A percentile compares a stretch with the other conserved stretches of the same genome.
Evolutionary conservation across 2,888 invertebrate species (phyloP).

Genomic region (Iphiclides podalirius): DNA sequence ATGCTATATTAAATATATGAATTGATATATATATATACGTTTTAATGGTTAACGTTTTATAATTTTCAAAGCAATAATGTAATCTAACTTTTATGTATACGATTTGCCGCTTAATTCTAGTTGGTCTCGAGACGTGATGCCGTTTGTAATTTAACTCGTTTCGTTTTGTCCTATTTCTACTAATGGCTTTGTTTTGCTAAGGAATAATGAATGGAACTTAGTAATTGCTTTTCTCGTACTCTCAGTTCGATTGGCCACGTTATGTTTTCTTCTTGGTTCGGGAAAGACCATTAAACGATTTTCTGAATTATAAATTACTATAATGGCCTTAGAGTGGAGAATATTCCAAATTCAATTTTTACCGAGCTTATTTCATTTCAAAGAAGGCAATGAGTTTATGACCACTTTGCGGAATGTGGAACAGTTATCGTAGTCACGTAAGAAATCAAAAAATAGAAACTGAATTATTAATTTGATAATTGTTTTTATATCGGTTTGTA

Average conservation of each 20-base stretch:
- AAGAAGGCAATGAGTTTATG: not conserved
- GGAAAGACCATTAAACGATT: no score
- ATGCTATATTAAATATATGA: no score
- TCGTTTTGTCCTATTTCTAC: constrained; percentile 27
- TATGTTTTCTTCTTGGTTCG: no score
- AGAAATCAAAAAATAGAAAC: not conserved
- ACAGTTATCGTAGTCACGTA: not conserved
- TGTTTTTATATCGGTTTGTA: no score
- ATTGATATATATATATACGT: no score
- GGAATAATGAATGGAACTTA: constrained; percentile 29
- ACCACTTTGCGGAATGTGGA: not conserved
- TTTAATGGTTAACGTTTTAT: no score
- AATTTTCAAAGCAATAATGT: constrained; percentile 1
- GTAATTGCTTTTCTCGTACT: constrained; percentile 22
- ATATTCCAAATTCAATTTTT: constrained; percentile 5
- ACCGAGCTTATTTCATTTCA: not conserved
- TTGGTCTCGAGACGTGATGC: constrained; percentile 6
- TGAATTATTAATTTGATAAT: no score
- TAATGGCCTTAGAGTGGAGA: not conserved
- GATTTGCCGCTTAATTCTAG: constrained; percentile 8
- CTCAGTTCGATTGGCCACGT: constrained; percentile 11
- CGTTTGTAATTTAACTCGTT: constrained; percentile 27
- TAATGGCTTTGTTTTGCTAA: constrained; percentile 36
- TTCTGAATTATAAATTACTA: no score
- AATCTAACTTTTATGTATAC: constrained; percentile 1